Conservation (phyloP, 2,113 vertebrate species). For the Esox niger region DNA sequence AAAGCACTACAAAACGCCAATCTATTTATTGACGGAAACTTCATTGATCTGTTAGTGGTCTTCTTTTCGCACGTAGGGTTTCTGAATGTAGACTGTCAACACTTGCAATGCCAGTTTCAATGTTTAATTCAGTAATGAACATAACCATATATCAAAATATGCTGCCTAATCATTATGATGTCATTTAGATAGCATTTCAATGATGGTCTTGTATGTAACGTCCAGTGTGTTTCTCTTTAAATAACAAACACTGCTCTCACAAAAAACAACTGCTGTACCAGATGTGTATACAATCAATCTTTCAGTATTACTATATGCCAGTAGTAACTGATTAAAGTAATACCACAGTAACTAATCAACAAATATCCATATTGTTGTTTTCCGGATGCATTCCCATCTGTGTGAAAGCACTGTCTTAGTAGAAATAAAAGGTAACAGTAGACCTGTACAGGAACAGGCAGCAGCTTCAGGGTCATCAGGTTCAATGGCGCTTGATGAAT, state of each 20-base stretch:
- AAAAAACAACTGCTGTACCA: conserved; percentile 18
- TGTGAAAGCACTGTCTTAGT: conserved; percentile 8
- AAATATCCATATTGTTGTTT: neutral
- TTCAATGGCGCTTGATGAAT: too few species aligned
- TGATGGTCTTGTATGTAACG: neutral
- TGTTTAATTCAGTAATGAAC: too few species aligned
- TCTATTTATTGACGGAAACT: neutral
- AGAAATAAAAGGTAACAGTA: neutral
- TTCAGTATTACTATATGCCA: neutral
- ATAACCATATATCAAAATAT: too few species aligned
- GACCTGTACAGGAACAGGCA: neutral
- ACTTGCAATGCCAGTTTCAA: too few species aligned
- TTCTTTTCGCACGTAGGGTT: too few species aligned
- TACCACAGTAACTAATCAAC: neutral
- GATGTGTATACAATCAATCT: neutral
- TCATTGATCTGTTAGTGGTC: neutral
- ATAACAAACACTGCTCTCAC: neutral
- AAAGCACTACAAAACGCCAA: neutral
- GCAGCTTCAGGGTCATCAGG: neutral
- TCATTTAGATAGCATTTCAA: too few species aligned
- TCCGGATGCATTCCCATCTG: neutral
- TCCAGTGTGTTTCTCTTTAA: neutral
- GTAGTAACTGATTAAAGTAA: too few species aligned
- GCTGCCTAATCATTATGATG: too few species aligned
- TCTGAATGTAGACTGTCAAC: too few species aligned